Evolutionary conservation across 2,797 vertebrate genomes (phyloP).

Genomic region (Cyclopterus lumpus): DNA sequence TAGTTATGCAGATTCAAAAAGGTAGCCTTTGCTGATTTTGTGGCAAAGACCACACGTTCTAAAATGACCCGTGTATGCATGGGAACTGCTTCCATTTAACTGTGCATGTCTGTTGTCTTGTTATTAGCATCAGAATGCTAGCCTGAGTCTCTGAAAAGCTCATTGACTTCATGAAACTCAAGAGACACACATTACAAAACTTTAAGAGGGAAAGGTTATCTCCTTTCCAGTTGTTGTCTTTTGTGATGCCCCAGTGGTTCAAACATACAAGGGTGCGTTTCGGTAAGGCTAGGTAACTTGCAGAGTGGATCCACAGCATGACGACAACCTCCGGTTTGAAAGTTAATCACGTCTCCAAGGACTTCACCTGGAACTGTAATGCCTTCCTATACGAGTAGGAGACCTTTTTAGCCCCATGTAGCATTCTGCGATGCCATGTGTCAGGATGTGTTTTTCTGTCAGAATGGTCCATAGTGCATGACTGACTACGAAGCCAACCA

Average conservation of each 20-base stretch:
- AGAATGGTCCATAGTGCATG: neutral
- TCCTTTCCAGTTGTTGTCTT: neutral
- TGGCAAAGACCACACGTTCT: neutral
- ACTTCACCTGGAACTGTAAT: neutral
- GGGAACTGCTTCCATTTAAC: neutral
- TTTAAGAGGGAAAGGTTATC: neutral
- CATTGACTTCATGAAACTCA: neutral
- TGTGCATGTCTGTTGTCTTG: neutral
- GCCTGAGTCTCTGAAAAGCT: neutral
- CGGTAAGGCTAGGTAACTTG: too few relatives aligned
- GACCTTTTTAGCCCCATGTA: too few relatives aligned
- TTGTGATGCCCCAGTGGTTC: neutral
- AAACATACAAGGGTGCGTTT: neutral
- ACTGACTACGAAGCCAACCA: neutral
- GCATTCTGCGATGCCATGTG: too few relatives aligned
- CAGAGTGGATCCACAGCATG: neutral
- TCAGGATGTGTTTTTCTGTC: too few relatives aligned
- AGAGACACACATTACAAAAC: neutral
- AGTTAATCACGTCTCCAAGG: neutral
- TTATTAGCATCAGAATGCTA: too few relatives aligned
- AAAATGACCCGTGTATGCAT: too few relatives aligned
- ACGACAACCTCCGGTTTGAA: too few relatives aligned
- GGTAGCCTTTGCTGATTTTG: neutral
- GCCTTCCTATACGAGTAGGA: neutral
- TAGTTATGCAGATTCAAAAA: slow-evolving; percentile 6